These are phyloP conservation scores for Drosophila sturtevanti DNA, from an alignment of 1,140 invertebrate genomes.

Conservation along the genomic window DNA sequence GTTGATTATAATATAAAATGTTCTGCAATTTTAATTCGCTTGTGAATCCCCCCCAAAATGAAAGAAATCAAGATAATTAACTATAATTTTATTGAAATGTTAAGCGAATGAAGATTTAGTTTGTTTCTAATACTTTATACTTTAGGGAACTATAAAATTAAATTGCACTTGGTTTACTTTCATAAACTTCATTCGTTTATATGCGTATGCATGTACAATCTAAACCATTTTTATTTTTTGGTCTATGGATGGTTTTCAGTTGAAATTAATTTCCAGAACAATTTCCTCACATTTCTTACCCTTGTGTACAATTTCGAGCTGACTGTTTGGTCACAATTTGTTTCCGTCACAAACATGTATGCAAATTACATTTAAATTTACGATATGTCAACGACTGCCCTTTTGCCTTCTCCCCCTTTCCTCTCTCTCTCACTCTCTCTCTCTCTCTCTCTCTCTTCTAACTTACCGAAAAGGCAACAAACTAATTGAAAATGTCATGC, in stretches of 20 bases:
- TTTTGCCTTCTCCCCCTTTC: not conserved
- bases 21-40: not conserved
- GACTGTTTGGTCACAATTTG: not conserved
- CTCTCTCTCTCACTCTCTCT: too few relatives aligned
- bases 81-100: too few relatives aligned
- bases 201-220: too few relatives aligned
- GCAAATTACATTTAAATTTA: conserved; percentile 44
- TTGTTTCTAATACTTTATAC: too few relatives aligned
- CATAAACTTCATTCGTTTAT: too few relatives aligned
- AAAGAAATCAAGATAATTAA: too few relatives aligned
- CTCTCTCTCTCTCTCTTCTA: too few relatives aligned
- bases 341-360: conserved; percentile 17
- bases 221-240: too few relatives aligned
- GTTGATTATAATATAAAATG: conserved; percentile 17
- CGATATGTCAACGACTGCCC: conserved; percentile 32
- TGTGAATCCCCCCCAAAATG: not conserved
- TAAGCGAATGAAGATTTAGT: too few relatives aligned
- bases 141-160: too few relatives aligned
- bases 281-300: not conserved
- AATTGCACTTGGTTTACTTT: too few relatives aligned
- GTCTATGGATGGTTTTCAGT: not conserved
- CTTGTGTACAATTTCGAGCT: not conserved
- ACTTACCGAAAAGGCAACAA: too few relatives aligned
- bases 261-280: not conserved
- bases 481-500: conserved; percentile 53